Evolutionary conservation across 2,797 vertebrate species (phyloP).

Genomic region (Ctenosaura bakeri): DNA sequence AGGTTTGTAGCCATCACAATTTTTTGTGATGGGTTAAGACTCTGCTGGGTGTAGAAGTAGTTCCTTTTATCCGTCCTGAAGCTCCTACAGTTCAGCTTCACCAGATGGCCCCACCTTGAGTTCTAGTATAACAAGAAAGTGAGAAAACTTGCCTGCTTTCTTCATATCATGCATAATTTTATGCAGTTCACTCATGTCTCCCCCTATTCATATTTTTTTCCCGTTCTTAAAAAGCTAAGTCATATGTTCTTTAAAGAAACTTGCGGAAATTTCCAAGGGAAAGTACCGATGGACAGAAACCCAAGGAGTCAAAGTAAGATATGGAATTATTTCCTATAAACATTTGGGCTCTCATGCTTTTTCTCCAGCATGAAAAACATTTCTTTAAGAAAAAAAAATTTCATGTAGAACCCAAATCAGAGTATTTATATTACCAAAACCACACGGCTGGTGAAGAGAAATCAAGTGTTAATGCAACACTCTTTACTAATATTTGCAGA

Average conservation of each 20-base stretch:
- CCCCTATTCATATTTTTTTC: too few species aligned
- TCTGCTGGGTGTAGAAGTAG: background rate
- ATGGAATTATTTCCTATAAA: background rate
- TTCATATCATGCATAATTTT: background rate
- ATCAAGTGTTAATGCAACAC: constrained; percentile 12
- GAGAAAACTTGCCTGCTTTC: background rate
- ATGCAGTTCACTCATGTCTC: too few species aligned
- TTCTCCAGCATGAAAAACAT: background rate
- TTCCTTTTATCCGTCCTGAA: background rate
- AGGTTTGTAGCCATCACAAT: background rate
- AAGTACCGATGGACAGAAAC: background rate
- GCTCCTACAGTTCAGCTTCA: background rate
- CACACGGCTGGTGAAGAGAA: background rate
- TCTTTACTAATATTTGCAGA: constrained; percentile 42
- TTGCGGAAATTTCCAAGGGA: background rate
- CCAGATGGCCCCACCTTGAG: background rate
- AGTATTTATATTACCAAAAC: background rate
- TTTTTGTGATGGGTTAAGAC: background rate
- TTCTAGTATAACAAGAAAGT: background rate
- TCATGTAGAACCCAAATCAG: background rate
- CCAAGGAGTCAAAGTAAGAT: background rate
- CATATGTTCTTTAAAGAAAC: background rate
- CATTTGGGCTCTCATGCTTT: background rate
- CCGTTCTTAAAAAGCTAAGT: background rate
- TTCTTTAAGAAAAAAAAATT: background rate